A percentile compares a stretch with the other conserved stretches of the same genome.
phyloP scores from a whole-genome alignment of 2,888 invertebrate species.

The Eupithecia pulchellata region DNA sequence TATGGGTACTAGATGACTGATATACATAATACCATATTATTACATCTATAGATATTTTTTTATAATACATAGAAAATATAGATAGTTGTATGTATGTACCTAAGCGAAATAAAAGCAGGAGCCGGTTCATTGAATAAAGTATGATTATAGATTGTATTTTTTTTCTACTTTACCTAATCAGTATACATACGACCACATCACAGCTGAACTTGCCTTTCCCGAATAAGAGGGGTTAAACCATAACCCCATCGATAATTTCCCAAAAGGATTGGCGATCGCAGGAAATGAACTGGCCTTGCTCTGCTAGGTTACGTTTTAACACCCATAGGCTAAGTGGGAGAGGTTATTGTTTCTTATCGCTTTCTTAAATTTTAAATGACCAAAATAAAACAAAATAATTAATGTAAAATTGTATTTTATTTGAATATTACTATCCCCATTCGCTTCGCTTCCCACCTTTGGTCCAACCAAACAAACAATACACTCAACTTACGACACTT shows the following conservation, averaged over 20 bases:
- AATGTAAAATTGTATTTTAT: conserved; percentile 42
- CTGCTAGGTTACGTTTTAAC: neutral
- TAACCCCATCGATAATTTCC: too few relatives aligned
- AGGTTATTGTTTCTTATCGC: neutral
- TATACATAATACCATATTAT: too few relatives aligned
- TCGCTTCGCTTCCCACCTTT: conserved; percentile 62
- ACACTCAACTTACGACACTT: conserved; percentile 32
- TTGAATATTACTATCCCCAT: conserved; percentile 36
- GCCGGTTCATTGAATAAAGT: too few relatives aligned
- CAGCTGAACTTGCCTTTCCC: neutral
- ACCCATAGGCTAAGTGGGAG: neutral
- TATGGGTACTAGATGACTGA: too few relatives aligned
- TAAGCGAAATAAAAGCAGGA: too few relatives aligned
- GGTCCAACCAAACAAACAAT: conserved; percentile 65
- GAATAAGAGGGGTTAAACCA: neutral
- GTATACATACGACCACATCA: neutral
- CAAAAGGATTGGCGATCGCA: neutral
- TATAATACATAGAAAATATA: too few relatives aligned
- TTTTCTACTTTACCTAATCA: too few relatives aligned
- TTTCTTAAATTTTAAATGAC: neutral
- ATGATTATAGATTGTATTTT: too few relatives aligned
- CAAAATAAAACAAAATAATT: conserved; percentile 23
- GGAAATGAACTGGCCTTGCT: neutral
- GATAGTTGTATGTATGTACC: too few relatives aligned
- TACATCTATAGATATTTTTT: too few relatives aligned